Evolutionary conservation across 2,797 vertebrate species (phyloP).

Genomic region (Acanthurus tractus): DNA sequence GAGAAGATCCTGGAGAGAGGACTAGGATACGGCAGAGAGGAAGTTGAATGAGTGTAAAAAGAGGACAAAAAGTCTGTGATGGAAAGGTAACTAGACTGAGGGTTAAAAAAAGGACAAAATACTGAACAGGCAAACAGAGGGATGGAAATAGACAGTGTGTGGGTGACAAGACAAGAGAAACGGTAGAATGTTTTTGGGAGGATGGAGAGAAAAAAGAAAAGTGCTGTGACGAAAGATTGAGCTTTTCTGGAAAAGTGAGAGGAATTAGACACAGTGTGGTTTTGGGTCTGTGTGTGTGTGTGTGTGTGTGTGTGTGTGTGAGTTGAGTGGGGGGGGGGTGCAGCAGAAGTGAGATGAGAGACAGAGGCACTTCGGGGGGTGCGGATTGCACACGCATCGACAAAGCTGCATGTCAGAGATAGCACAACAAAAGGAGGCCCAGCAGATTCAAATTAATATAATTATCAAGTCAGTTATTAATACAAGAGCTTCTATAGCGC

Average conservation of each 20-base stretch:
- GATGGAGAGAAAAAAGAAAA: slow-evolving; percentile 7
- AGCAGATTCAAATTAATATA: slow-evolving; percentile 82
- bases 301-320: neutral
- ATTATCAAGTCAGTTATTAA: slow-evolving; percentile 82
- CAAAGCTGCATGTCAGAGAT: slow-evolving; percentile 81
- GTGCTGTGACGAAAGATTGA: slow-evolving; percentile 27
- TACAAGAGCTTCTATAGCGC: slow-evolving; percentile 66
- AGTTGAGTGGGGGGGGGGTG: neutral
- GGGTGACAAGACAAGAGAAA: slow-evolving; percentile 25
- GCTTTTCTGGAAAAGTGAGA: slow-evolving; percentile 42
- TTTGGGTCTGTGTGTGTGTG: slow-evolving; percentile 5
- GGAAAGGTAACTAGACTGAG: slow-evolving; percentile 13
- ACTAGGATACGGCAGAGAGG: neutral
- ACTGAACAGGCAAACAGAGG: slow-evolving; percentile 18
- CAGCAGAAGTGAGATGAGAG: slow-evolving; percentile 41
- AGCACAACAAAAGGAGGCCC: slow-evolving; percentile 76
- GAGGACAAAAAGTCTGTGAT: slow-evolving; percentile 4
- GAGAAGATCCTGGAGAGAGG: neutral
- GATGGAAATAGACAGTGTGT: slow-evolving; percentile 28
- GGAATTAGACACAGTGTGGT: slow-evolving; percentile 27
- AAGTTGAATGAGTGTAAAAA: slow-evolving; percentile 14
- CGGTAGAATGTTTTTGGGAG: neutral
- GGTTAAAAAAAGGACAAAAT: neutral
- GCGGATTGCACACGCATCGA: slow-evolving; percentile 49
- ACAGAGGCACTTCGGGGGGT: slow-evolving; percentile 51